Base-by-base conservation (phyloP, 2,113 vertebrate genomes). In the Ochotona princeps region DNA sequence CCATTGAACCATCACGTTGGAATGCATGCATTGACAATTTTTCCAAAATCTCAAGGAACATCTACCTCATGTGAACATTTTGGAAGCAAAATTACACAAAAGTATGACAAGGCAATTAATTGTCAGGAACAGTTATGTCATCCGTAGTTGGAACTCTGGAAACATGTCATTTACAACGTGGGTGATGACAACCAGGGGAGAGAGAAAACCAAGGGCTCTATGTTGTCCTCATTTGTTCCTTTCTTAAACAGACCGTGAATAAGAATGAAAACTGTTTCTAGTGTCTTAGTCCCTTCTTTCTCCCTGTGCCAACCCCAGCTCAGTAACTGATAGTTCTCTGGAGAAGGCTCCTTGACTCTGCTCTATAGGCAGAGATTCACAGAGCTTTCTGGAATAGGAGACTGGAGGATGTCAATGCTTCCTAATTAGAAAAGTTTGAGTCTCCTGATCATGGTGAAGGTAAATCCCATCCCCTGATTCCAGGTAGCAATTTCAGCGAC, bases 391-490 rank as follows among this genome's bases (percentile, higher is more conserved):
- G 44, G 60, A 83, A 28, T 32, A 76, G 47, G 35, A 57, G 44
- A 47, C 12, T 72, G 74, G 14, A 57, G 35, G 49, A 57, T 67
- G 13, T 30, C 83, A 90, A 32, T 79, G 66, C 30, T 91, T 86
- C 72, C 57, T 87, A 91, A 69, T 81, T 72, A 90, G 76, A 89
- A 84, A 78, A 87, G 63, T 35, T 91, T 75, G 73, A 84, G 61
- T 25, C 11, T 67, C 54, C 13, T 51, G 81, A 49, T 94, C 76
- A 69, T 60, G 32, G 1, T 9, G 61, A 20, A 76, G 57, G 79
- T 83, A 78, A 93, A n/a, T 2, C 81, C 35, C 54, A 17, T 13
- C 13, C 8, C 63, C 54, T 47, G 63, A 63, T 74, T 92, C 83
- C 57, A 57, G 92, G 86, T 74, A 69, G 35, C 75, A 63, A 47